phyloP scores from a whole-genome alignment of 2,888 invertebrate species.

The Eilema depressum region DNA sequence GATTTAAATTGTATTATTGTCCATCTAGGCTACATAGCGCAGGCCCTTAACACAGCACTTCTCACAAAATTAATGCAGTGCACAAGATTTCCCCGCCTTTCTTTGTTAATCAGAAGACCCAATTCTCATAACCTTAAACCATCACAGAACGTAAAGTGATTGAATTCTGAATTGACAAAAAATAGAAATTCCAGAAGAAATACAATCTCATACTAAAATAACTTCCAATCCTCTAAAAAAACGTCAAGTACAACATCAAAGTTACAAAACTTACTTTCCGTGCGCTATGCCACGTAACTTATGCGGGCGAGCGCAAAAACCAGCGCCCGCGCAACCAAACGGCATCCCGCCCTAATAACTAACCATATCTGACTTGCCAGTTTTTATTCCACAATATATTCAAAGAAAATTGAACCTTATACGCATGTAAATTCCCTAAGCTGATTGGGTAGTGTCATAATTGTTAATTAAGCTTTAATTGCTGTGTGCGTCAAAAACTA shows the following conservation, averaged over 20 bases:
- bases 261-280: slow-evolving; percentile 32
- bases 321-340: slow-evolving; percentile 52
- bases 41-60: neutral
- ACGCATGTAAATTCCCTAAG: slow-evolving; percentile 57
- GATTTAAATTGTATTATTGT: no score
- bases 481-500: slow-evolving; percentile 49
- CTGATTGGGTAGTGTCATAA: slow-evolving; percentile 68
- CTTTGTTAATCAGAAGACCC: neutral
- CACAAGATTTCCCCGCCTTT: neutral
- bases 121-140: neutral
- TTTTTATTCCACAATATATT: slow-evolving; percentile 58
- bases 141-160: no score
- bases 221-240: slow-evolving; percentile 17
- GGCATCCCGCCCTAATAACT: slow-evolving; percentile 78
- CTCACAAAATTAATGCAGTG: neutral
- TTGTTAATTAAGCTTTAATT: slow-evolving; percentile 68
- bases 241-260: slow-evolving; percentile 22
- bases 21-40: no score
- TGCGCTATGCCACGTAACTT: slow-evolving; percentile 65
- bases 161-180: no score
- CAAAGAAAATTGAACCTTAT: slow-evolving; percentile 57
- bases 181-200: no score
- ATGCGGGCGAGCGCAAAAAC: slow-evolving; percentile 61
- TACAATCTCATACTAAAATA: slow-evolving; percentile 2
- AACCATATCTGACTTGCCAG: slow-evolving; percentile 74